Evolutionary conservation across 2,113 vertebrate genomes (phyloP), one percentile per base, ranked within the genome.

Genomic region (Percopsis transmontana): DNA sequence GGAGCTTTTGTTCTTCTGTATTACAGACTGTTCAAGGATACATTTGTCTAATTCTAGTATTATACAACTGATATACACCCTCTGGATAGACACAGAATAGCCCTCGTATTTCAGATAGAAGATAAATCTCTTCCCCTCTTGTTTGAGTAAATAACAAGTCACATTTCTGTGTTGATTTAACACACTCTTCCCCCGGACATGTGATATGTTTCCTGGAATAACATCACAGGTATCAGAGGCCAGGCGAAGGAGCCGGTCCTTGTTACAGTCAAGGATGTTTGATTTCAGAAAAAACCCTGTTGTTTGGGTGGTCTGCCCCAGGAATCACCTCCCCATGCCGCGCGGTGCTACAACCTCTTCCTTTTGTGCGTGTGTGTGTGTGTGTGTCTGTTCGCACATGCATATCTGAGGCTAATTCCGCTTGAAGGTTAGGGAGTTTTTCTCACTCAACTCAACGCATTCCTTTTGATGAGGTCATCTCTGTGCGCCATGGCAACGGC

Each of bases 241-340:
- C 2, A 9, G 18, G 11, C 16, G 19, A 48, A 7, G 10, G 53
- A 2, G 13, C 3, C 2, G 9, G 24, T 66, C 81, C 72, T 62
- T 20, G 38, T 80, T 63, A 2, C 59, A 60, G 39, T 76, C 59
- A 44, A 63, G 81, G 73, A 53, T 52, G 19, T 77, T 19, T 16
- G 41, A 57, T 80, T 72, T 58, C 38, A 62, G 13, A 55, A 66
- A 79, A 39, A 58, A 33, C 68, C 50, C 7, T 41, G 50, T 53
- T 78, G 83, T 87, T 88, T 76, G 81, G 79, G 76, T 84, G 76
- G 80, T 45, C 11, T 24, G 38, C 38, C 27, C 2, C 2, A 2
- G 27, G 27, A 33, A 5, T 33, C 27, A 33, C 27, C 27, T 6
- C 27, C 27, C 8, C 27, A 7, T 7, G 27, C 27, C 27, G 8